Conservation (phyloP, 2,888 invertebrate species). For the Micoletzkya japonica region DNA sequence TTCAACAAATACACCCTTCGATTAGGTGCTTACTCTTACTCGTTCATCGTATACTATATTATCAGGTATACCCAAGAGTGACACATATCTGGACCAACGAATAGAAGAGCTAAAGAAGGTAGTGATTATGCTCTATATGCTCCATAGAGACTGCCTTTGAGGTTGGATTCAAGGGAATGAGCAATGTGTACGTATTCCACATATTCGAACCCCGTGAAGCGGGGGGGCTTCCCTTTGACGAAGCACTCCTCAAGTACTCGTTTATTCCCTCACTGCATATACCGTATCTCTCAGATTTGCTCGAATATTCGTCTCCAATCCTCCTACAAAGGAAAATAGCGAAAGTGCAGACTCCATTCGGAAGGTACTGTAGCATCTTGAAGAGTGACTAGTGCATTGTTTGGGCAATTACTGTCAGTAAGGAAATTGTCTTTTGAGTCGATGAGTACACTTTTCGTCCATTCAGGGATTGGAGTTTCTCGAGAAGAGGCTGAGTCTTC, state of each 20-base stretch:
- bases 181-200: conserved; percentile 12
- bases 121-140: not conserved
- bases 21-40: not conserved
- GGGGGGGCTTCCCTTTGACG: conserved; percentile 17
- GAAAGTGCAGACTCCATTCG: conserved; percentile 12
- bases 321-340: conserved; percentile 15
- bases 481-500: conserved; percentile 7
- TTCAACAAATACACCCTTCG: conserved; percentile 25
- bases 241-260: conserved; percentile 4
- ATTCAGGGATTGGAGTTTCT: conserved; percentile 15
- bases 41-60: not conserved
- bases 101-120: conserved; percentile 12
- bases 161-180: conserved; percentile 14
- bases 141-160: not conserved
- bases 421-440: no score
- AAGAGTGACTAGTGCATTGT: no score
- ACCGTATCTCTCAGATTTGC: conserved; percentile 10
- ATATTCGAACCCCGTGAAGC: not conserved
- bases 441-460: not conserved
- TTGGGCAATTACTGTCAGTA: no score
- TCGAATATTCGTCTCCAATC: conserved; percentile 25
- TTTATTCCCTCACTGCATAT: not conserved
- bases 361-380: not conserved
- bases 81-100: conserved; percentile 3
- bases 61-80: conserved; percentile 12